A percentile compares a stretch with the other conserved stretches of the same genome.
phyloP scores from a whole-genome alignment of 2,113 vertebrate species.

The Macroglossus sobrinus region DNA sequence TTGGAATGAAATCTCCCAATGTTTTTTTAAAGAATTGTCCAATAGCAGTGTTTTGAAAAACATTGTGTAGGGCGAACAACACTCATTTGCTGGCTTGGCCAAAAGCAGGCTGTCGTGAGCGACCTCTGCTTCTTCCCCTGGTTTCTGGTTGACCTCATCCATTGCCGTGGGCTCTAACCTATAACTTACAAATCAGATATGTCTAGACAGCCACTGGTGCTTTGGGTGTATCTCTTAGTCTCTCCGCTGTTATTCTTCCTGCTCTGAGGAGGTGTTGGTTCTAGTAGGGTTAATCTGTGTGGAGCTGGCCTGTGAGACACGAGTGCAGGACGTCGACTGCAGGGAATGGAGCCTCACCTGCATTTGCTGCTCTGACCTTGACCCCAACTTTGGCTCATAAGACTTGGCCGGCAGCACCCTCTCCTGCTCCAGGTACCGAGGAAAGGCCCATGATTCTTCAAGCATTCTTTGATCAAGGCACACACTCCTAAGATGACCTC shows the following conservation, averaged over 20 bases:
- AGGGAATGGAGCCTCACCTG: neutral
- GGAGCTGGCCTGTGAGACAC: neutral
- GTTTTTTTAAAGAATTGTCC: neutral
- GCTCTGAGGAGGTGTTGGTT: neutral
- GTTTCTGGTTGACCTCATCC: neutral
- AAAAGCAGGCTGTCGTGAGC: neutral
- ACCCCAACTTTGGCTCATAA: neutral
- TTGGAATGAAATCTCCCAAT: neutral
- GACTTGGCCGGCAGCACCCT: neutral
- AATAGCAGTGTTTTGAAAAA: neutral
- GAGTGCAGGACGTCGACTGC: neutral
- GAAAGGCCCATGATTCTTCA: neutral
- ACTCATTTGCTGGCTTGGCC: neutral
- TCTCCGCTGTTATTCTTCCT: neutral
- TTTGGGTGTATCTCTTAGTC: neutral
- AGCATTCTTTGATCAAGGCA: neutral
- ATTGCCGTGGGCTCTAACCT: neutral
- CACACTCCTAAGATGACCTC: neutral
- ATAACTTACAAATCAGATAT: neutral
- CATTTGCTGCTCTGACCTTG: neutral
- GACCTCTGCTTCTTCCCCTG: neutral
- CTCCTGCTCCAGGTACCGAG: neutral
- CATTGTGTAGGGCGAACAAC: neutral
- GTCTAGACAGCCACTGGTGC: neutral
- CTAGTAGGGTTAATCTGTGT: neutral